Evolutionary conservation across 2,797 vertebrate genomes (phyloP).

Genomic region (Coendou prehensilis): DNA sequence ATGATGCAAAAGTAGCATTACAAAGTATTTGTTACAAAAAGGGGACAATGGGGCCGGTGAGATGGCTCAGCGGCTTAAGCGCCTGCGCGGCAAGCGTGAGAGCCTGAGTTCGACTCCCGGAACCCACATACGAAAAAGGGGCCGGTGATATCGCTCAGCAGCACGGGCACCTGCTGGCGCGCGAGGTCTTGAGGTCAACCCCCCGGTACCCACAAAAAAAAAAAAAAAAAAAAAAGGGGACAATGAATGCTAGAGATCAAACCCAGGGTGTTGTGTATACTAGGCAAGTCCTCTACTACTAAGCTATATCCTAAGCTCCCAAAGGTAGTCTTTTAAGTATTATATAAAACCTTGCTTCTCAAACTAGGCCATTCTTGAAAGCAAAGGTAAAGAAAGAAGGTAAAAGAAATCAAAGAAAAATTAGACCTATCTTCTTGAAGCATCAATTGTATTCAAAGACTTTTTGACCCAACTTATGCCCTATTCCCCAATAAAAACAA

Average conservation of each 20-base stretch:
- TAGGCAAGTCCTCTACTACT: not conserved
- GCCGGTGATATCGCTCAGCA: too few relatives aligned
- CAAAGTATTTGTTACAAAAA: conserved; percentile 32
- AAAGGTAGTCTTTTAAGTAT: not conserved
- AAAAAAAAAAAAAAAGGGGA: too few relatives aligned
- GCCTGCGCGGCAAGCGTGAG: too few relatives aligned
- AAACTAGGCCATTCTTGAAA: not conserved
- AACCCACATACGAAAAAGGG: too few relatives aligned
- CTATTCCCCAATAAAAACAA: not conserved
- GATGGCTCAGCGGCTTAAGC: too few relatives aligned
- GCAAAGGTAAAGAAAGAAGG: not conserved
- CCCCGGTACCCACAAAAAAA: too few relatives aligned
- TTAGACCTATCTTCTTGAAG: not conserved
- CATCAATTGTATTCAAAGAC: not conserved
- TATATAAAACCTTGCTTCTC: conserved; percentile 9
- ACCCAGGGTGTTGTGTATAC: too few relatives aligned
- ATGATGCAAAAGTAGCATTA: not conserved
- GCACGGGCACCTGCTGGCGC: too few relatives aligned
- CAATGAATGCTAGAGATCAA: too few relatives aligned
- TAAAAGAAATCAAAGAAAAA: not conserved
- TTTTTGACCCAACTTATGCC: not conserved
- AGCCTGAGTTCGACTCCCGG: too few relatives aligned
- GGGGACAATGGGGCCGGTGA: too few relatives aligned
- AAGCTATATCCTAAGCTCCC: not conserved
- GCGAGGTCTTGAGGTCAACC: too few relatives aligned